Evolutionary conservation across 2,797 vertebrate species (phyloP).

Genomic region (Thalassophryne amazonica): DNA sequence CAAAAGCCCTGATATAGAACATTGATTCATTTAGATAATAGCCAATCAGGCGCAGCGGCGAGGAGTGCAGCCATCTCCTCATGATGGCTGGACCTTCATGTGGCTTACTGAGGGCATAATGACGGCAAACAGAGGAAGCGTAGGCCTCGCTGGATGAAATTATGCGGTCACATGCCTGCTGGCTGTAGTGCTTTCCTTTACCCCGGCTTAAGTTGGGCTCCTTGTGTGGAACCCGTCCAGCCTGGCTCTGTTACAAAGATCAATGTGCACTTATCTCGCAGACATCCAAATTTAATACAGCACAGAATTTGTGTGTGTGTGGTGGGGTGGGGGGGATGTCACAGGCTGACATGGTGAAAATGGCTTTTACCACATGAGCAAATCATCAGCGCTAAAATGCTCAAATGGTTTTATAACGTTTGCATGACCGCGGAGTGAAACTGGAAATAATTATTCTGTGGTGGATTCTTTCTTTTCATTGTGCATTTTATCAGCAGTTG

Average conservation of each 20-base stretch:
- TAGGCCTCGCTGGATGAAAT: constrained; percentile 72
- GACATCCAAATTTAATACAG: constrained; percentile 46
- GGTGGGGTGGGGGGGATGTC: too few relatives aligned
- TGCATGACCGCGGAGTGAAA: not conserved
- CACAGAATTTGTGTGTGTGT: too few relatives aligned
- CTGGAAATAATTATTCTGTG: constrained; percentile 12
- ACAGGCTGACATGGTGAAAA: constrained; percentile 40
- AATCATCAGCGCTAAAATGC: constrained; percentile 15
- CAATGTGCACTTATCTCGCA: constrained; percentile 56
- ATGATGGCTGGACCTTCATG: constrained; percentile 69
- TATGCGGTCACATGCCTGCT: constrained; percentile 73
- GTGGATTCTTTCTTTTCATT: constrained; percentile 3
- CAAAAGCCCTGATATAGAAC: constrained; percentile 85
- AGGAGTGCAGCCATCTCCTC: constrained; percentile 54
- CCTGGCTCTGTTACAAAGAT: constrained; percentile 56
- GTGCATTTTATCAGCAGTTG: not conserved
- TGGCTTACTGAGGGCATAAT: constrained; percentile 76
- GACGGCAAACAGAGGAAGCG: constrained; percentile 76
- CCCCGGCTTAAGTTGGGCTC: constrained; percentile 62
- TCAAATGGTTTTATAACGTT: constrained; percentile 21
- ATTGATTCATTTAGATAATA: constrained; percentile 81
- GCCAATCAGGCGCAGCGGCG: constrained; percentile 72
- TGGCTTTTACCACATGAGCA: constrained; percentile 35
- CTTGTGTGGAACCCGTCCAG: constrained; percentile 50
- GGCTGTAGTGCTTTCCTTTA: constrained; percentile 76